Percentiles rank a stretch among this genome's conserved stretches.
These are phyloP conservation scores for Clarias laeviceps DNA, from an alignment of 2,797 vertebrate genomes.

Conservation along the genomic window DNA sequence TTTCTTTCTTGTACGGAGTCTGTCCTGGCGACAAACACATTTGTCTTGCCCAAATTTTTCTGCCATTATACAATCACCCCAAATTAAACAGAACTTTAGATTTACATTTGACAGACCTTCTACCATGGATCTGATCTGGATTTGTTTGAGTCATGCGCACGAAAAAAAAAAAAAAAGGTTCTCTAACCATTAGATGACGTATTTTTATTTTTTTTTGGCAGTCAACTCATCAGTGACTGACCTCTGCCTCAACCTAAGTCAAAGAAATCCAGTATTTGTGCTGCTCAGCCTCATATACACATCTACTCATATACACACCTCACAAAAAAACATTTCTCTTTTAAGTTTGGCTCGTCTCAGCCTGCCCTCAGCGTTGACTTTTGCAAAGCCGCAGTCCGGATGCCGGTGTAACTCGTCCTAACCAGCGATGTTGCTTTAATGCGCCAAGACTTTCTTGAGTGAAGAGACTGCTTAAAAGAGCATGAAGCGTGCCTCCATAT, in stretches of 20 bases:
- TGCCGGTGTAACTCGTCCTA: conserved; percentile 54
- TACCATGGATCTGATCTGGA: neutral
- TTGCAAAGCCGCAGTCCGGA: conserved; percentile 60
- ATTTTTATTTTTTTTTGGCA: conserved; percentile 68
- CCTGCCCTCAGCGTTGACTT: conserved; percentile 53
- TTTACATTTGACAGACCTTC: conserved; percentile 13
- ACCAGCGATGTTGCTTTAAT: conserved; percentile 28
- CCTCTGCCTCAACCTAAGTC: conserved; percentile 66
- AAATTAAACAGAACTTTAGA: conserved; percentile 27
- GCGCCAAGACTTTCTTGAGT: conserved; percentile 37
- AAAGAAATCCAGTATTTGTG: conserved; percentile 70
- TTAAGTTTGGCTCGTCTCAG: conserved; percentile 59
- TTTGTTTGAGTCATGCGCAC: neutral
- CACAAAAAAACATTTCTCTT: conserved; percentile 63
- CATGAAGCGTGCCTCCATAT: conserved; percentile 17
- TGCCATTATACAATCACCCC: conserved; percentile 16
- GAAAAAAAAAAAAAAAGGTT: neutral
- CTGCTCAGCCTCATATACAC: conserved; percentile 55
- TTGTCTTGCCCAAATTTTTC: conserved; percentile 41
- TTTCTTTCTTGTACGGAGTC: conserved; percentile 58
- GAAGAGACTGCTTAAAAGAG: conserved; percentile 25
- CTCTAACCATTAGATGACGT: conserved; percentile 22
- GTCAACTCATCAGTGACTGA: conserved; percentile 67
- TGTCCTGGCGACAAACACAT: conserved; percentile 28
- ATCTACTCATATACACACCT: conserved; percentile 38